Percentiles rank a stretch among this genome's conserved stretches.
Conservation (phyloP, 2,888 invertebrate species). For the Drosophila helvetica region DNA sequence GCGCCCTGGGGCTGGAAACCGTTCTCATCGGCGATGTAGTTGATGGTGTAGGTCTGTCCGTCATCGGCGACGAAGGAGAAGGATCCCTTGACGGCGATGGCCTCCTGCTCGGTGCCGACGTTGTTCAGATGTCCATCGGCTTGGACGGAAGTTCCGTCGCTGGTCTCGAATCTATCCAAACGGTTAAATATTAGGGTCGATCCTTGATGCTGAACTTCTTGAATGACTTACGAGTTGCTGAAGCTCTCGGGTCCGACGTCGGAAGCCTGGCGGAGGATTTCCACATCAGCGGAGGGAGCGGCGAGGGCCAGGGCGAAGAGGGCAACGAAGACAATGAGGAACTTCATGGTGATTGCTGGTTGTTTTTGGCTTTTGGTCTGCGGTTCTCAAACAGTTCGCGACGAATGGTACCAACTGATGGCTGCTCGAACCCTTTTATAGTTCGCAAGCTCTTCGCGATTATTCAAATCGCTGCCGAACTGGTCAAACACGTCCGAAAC, state of each 20-base stretch:
- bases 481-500: conserved; percentile 27
- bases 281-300: conserved; percentile 46
- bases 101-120: conserved; percentile 85
- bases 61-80: conserved; percentile 85
- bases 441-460: conserved; percentile 9
- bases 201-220: not conserved
- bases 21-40: conserved; percentile 81
- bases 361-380: conserved; percentile 5
- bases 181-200: not conserved
- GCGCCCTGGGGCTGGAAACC: conserved; percentile 84
- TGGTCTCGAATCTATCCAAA: conserved; percentile 77
- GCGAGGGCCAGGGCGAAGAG: conserved; percentile 74
- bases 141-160: conserved; percentile 84
- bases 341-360: conserved; percentile 65
- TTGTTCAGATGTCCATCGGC: conserved; percentile 85
- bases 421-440: conserved; percentile 23
- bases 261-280: conserved; percentile 20
- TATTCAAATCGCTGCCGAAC: conserved; percentile 12
- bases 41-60: conserved; percentile 86
- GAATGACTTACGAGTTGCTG: conserved; percentile 79
- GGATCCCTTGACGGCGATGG: conserved; percentile 84
- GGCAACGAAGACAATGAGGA: conserved; percentile 73
- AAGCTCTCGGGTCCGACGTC: conserved; percentile 85
- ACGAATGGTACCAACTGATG: conserved; percentile 27
- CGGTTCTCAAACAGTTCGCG: conserved; percentile 28